These are phyloP conservation scores for Rotaria macrura DNA, from an alignment of 2,888 invertebrate genomes.

Conservation along the genomic window DNA sequence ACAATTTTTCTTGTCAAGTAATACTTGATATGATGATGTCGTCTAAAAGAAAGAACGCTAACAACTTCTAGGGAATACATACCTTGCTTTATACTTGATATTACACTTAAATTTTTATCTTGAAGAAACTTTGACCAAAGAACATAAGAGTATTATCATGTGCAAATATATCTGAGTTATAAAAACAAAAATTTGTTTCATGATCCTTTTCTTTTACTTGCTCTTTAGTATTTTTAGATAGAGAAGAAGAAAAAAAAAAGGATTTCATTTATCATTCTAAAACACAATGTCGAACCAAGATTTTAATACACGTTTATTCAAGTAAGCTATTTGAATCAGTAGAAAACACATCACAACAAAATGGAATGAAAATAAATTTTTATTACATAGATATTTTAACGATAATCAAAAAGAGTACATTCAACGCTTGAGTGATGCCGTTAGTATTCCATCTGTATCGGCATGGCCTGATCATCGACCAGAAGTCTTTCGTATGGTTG, in stretches of 20 bases:
- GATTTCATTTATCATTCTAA: neutral
- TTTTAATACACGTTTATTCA: neutral
- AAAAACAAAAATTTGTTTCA: neutral
- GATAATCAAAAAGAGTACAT: constrained; percentile 66
- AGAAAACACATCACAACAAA: too few relatives aligned
- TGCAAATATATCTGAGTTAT: neutral
- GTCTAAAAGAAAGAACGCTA: neutral
- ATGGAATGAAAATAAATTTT: too few relatives aligned
- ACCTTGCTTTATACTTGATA: neutral
- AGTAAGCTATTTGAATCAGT: neutral
- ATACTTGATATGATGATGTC: neutral
- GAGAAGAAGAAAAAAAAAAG: neutral
- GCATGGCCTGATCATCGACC: constrained; percentile 70
- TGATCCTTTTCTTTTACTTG: neutral
- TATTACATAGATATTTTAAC: constrained; percentile 51
- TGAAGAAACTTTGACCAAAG: neutral
- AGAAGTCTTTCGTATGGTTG: constrained; percentile 72
- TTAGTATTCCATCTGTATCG: constrained; percentile 88
- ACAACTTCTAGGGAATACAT: neutral
- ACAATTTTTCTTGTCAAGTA: neutral
- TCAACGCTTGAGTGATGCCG: constrained; percentile 66
- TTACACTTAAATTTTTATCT: neutral
- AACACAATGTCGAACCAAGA: neutral
- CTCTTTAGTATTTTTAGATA: neutral
- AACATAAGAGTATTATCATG: neutral